phyloP scores from a whole-genome alignment of 2,113 vertebrate genomes.

The Geococcyx californianus region DNA sequence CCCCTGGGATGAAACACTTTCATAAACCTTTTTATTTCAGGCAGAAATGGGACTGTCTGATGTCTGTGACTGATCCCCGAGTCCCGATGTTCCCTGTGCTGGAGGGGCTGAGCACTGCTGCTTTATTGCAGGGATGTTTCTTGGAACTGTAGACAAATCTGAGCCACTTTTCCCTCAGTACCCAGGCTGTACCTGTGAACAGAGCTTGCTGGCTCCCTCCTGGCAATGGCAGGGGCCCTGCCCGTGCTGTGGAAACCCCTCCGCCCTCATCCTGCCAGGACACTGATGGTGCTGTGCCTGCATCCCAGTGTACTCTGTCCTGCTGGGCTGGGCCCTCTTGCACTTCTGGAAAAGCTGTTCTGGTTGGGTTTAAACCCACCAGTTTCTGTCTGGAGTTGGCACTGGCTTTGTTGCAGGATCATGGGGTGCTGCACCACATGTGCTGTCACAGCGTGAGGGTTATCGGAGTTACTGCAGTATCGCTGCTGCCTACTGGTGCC shows the following conservation, averaged over 20 bases:
- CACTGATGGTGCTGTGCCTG: background rate
- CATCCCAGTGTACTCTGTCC: no score
- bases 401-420: no score
- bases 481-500: no score
- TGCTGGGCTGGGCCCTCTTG: no score
- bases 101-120: background rate
- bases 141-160: fast-evolving
- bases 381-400: no score
- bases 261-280: background rate
- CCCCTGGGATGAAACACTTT: background rate
- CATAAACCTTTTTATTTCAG: background rate
- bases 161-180: fast-evolving
- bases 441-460: no score
- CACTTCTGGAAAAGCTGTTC: no score
- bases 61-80: background rate
- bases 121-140: background rate
- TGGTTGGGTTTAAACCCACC: no score
- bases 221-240: background rate
- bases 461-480: no score
- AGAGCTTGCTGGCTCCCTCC: background rate
- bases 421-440: no score
- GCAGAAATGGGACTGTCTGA: background rate
- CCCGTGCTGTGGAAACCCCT: background rate
- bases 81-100: background rate
- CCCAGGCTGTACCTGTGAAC: background rate